Evolutionary conservation across 35 echinoderm and acorn worm species (phyloP).

Genomic region (Strongylocentrotus purpuratus): DNA sequence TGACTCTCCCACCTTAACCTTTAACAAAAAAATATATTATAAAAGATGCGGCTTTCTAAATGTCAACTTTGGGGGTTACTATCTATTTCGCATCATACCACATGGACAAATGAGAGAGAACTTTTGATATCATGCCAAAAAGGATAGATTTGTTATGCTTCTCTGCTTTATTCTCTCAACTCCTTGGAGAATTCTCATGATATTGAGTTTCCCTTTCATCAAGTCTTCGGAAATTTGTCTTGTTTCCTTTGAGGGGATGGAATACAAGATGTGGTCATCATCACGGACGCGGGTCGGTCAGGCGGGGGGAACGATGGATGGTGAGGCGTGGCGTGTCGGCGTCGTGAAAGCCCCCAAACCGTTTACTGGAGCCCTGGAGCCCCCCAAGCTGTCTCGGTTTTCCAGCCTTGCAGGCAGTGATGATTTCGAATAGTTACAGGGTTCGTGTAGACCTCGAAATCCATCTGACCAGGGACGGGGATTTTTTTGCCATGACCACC

Average conservation of each 20-base stretch:
- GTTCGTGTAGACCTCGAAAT: background rate
- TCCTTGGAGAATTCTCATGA: background rate
- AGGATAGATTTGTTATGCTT: background rate
- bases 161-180: background rate
- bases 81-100: background rate
- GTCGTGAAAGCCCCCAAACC: background rate
- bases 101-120: background rate
- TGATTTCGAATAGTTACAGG: background rate
- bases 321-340: background rate
- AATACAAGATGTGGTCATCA: background rate
- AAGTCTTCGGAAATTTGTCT: background rate
- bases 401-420: background rate
- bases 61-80: background rate
- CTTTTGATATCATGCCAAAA: background rate
- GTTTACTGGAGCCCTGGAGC: background rate
- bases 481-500: background rate
- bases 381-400: background rate
- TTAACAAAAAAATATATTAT: no score
- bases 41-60: background rate
- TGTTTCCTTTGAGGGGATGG: background rate
- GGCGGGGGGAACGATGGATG: background rate
- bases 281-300: background rate
- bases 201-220: background rate
- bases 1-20: background rate
- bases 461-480: background rate